These are phyloP conservation scores for Hemistola chrysoprasaria DNA, from an alignment of 2,888 invertebrate genomes.

Conservation along the genomic window DNA sequence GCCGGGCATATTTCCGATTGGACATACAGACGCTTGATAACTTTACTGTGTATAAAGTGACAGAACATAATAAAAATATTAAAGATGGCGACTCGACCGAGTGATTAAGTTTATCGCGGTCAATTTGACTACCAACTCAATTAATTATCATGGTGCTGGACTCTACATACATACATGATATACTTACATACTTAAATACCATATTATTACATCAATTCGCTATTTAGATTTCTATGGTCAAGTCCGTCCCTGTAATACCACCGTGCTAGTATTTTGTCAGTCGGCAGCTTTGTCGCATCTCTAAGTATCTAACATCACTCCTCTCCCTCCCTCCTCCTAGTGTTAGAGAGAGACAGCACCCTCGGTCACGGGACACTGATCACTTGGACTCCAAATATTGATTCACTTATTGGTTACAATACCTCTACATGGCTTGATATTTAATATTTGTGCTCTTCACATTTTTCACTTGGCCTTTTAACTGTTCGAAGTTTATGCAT, in stretches of 20 bases:
- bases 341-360: conserved; percentile 38
- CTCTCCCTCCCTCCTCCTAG: conserved; percentile 39
- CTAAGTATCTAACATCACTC: conserved; percentile 32
- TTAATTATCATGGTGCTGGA: no score
- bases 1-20: no score
- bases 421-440: conserved; percentile 37
- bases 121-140: no score
- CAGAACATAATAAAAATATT: no score
- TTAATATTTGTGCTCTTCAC: conserved; percentile 50
- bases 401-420: conserved; percentile 75
- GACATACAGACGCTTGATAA: no score
- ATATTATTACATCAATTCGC: no score
- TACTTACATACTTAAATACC: no score
- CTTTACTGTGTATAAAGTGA: no score
- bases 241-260: conserved; percentile 70
- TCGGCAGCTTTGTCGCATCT: conserved; percentile 74
- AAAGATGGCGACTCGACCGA: no score
- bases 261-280: conserved; percentile 78
- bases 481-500: conserved; percentile 22
- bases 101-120: no score
- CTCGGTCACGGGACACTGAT: conserved; percentile 56
- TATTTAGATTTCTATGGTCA: neutral
- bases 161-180: no score
- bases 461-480: conserved; percentile 37
- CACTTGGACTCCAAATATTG: conserved; percentile 61